Conservation (phyloP, 2,113 vertebrate genomes). For the Daubentonia madagascariensis region DNA sequence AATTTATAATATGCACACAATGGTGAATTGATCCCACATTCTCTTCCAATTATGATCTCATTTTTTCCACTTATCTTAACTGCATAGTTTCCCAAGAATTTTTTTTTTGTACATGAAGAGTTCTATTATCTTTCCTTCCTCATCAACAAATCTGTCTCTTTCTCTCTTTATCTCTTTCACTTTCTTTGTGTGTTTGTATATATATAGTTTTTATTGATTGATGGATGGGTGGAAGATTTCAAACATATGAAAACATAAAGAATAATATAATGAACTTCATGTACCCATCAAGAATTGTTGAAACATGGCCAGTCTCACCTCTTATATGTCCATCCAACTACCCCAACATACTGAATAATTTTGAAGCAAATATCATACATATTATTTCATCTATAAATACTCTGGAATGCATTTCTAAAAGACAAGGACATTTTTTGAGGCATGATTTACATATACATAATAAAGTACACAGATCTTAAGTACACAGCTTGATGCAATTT, state of each 20-base stretch:
- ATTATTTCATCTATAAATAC: neutral
- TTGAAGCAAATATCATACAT: neutral
- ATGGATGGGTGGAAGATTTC: neutral
- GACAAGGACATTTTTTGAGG: neutral
- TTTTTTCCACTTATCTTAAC: neutral
- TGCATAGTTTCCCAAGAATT: neutral
- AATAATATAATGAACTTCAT: neutral
- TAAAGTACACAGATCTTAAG: neutral
- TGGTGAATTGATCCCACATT: neutral
- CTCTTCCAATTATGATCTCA: neutral
- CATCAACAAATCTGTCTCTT: neutral
- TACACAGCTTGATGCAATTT: neutral
- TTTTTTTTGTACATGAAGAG: neutral
- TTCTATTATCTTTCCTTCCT: neutral
- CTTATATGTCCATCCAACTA: neutral
- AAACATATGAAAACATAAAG: neutral
- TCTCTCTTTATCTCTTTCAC: neutral
- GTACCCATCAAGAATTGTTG: neutral
- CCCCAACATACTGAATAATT: neutral
- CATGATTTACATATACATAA: neutral
- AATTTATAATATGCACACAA: neutral
- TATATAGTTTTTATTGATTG: neutral
- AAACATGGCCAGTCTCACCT: neutral
- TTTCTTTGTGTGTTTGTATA: neutral
- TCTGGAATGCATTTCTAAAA: neutral